Percentiles rank a stretch among this genome's conserved stretches.
Conservation (phyloP, 2,113 vertebrate genomes). For the Galbula dea region DNA sequence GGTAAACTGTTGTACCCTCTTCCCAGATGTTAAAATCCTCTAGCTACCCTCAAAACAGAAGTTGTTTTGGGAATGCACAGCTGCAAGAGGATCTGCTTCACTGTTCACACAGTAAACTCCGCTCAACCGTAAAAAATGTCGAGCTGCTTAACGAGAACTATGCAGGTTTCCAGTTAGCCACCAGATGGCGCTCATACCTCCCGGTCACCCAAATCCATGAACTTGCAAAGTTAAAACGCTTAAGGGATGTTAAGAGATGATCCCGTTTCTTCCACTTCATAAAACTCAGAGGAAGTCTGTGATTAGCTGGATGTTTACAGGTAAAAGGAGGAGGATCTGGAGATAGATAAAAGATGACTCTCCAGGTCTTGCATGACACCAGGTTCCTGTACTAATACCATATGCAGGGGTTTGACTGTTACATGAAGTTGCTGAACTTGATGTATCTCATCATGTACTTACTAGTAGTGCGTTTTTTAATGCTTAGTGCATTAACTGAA, state of each 20-base stretch:
- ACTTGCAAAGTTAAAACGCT: neutral
- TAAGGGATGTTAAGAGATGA: neutral
- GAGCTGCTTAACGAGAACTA: neutral
- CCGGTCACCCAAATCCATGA: neutral
- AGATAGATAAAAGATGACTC: conserved; percentile 19
- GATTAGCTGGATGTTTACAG: conserved; percentile 42
- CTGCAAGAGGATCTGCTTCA: neutral
- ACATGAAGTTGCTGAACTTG: neutral
- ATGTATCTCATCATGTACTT: neutral
- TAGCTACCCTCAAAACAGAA: neutral
- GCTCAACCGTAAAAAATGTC: neutral
- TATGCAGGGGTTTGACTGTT: neutral
- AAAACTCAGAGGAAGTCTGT: conserved; percentile 38
- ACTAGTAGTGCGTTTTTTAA: neutral
- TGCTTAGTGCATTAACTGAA: neutral
- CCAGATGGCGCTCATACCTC: conserved; percentile 33
- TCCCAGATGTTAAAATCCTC: neutral
- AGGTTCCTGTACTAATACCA: neutral
- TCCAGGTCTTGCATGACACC: neutral
- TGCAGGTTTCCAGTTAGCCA: neutral
- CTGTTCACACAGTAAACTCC: neutral
- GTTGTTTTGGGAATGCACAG: neutral
- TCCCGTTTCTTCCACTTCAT: conserved; percentile 15
- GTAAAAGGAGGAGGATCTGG: conserved; percentile 34
- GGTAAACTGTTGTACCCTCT: neutral